A percentile compares a stretch with the other conserved stretches of the same genome.
phyloP scores from a whole-genome alignment of 23 tunicate genomes.

The Oikopleura dioica region DNA sequence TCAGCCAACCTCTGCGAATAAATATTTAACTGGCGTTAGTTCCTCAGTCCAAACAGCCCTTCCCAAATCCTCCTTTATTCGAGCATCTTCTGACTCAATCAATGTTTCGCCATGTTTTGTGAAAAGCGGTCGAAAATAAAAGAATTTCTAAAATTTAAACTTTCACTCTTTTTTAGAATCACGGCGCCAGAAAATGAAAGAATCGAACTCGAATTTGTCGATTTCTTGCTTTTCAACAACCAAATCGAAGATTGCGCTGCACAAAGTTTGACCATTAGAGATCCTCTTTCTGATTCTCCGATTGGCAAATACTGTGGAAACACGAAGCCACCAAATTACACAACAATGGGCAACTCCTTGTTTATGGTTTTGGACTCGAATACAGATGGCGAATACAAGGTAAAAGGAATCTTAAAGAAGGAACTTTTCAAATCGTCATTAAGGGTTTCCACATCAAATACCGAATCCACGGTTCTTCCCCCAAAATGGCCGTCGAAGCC shows the following conservation, averaged over 20 bases:
- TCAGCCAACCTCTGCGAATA: too few relatives aligned
- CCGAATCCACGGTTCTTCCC: not conserved
- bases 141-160: too few relatives aligned
- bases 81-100: too few relatives aligned
- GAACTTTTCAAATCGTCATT: too few relatives aligned
- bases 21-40: too few relatives aligned
- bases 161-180: not conserved
- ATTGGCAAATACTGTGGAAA: conserved; percentile 10
- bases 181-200: conserved; percentile 4
- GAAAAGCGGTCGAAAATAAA: too few relatives aligned
- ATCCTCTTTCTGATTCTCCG: not conserved
- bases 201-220: conserved; percentile 7
- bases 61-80: too few relatives aligned
- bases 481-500: not conserved
- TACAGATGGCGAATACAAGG: conserved; percentile 13
- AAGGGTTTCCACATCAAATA: conserved; percentile 7
- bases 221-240: not conserved
- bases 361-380: not conserved
- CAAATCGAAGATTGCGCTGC: not conserved
- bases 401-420: too few relatives aligned
- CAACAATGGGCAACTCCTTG: conserved; percentile 1
- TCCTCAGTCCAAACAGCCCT: too few relatives aligned
- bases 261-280: not conserved
- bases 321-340: conserved; percentile 5
- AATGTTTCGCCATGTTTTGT: too few relatives aligned